phyloP scores from a whole-genome alignment of 2,888 invertebrate genomes.

The Drosophila nr. perissopoda region DNA sequence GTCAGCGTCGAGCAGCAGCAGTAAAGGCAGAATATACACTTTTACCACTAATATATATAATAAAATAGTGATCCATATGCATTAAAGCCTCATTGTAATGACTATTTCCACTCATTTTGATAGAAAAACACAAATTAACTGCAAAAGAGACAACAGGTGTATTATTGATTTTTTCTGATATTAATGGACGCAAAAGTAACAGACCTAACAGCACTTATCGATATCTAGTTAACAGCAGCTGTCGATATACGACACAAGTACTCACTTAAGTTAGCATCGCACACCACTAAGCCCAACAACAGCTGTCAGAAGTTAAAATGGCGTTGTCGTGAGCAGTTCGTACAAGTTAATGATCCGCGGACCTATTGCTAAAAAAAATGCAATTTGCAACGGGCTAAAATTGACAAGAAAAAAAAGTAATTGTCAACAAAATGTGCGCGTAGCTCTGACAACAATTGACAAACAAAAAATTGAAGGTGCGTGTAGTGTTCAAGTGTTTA shows the following conservation, averaged over 20 bases:
- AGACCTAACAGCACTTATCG: not conserved
- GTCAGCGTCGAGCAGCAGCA: not conserved
- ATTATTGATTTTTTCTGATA: not conserved
- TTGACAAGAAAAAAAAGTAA: slow-evolving; percentile 34
- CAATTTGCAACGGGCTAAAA: slow-evolving; percentile 45
- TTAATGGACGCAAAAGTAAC: not conserved
- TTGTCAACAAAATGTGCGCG: slow-evolving; percentile 49
- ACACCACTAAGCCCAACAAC: slow-evolving; percentile 41
- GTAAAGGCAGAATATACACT: no score
- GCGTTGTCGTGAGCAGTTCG: slow-evolving; percentile 65
- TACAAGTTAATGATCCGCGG: slow-evolving; percentile 39
- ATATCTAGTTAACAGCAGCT: not conserved
- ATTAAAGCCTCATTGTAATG: not conserved
- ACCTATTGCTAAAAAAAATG: slow-evolving; percentile 45
- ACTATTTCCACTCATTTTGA: not conserved
- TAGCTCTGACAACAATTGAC: slow-evolving; percentile 31
- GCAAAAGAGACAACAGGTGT: slow-evolving; percentile 1
- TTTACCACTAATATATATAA: not conserved
- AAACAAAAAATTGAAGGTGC: slow-evolving; percentile 29
- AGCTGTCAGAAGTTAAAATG: slow-evolving; percentile 76
- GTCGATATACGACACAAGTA: slow-evolving; percentile 1
- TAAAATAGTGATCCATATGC: not conserved
- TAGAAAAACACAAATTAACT: not conserved
- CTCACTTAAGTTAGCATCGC: slow-evolving; percentile 2
- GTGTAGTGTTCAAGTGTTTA: slow-evolving; percentile 35